A percentile compares a stretch with the other conserved stretches of the same genome.
Evolutionary conservation across 2,797 vertebrate species (phyloP).

Genomic region (Gymnocypris eckloni): DNA sequence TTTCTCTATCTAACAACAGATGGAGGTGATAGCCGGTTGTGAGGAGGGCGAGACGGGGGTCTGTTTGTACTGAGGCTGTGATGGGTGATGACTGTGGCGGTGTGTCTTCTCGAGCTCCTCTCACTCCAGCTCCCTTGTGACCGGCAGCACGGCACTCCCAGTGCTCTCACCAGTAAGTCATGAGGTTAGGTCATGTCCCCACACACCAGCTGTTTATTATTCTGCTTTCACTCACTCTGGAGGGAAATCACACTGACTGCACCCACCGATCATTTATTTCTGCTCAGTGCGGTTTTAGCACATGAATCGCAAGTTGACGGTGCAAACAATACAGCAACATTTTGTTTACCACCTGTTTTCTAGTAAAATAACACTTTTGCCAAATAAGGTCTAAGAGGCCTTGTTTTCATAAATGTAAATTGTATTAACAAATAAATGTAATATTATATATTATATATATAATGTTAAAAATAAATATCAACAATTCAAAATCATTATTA

Average conservation of each 20-base stretch:
- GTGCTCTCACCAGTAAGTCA: slow-evolving; percentile 35
- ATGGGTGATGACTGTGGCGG: slow-evolving; percentile 20
- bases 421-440: too few species aligned
- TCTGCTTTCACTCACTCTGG: slow-evolving; percentile 5
- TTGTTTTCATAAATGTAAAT: neutral
- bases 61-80: slow-evolving; percentile 3
- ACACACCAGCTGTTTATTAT: slow-evolving; percentile 44
- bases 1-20: slow-evolving; percentile 42
- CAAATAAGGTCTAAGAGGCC: neutral
- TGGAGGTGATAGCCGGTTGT: slow-evolving; percentile 35
- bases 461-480: neutral
- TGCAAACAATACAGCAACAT: neutral
- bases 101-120: slow-evolving; percentile 12
- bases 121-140: slow-evolving; percentile 27
- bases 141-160: slow-evolving; percentile 31
- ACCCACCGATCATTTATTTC: neutral
- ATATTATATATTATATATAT: neutral
- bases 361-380: neutral
- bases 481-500: neutral
- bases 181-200: slow-evolving; percentile 45
- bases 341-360: neutral
- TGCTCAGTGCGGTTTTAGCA: neutral
- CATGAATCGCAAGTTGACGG: neutral
- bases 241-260: slow-evolving; percentile 11
- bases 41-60: neutral